A percentile compares a stretch with the other conserved stretches of the same genome.
Conservation (phyloP, 2,888 invertebrate species). For the Pollenia labialis region DNA sequence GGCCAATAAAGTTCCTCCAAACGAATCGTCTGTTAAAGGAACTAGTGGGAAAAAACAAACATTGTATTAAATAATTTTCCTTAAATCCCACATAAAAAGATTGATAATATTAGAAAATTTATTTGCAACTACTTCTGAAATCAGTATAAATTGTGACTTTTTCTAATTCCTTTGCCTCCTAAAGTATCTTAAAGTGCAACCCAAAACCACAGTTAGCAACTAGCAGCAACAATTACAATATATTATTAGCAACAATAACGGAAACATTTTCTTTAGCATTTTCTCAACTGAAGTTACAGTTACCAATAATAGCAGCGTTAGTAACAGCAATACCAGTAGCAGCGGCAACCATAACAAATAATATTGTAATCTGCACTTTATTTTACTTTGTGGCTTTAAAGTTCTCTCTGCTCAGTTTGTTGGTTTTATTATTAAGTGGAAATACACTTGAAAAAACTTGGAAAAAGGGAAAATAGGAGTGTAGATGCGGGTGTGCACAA, state of each 20-base stretch:
- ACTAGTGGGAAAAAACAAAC: no score
- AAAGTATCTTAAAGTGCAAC: conserved; percentile 5
- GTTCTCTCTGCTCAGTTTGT: conserved; percentile 11
- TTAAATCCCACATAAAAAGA: no score
- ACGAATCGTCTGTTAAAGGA: no score
- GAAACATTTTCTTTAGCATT: background rate
- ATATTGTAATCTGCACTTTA: conserved; percentile 55
- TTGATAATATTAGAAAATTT: no score
- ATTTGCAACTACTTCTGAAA: no score
- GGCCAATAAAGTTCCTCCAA: no score
- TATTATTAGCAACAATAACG: conserved; percentile 37
- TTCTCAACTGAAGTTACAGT: conserved; percentile 1
- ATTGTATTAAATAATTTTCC: no score
- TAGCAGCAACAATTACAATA: conserved; percentile 44
- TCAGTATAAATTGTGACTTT: background rate
- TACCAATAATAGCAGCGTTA: conserved; percentile 15
- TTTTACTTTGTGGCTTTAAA: conserved; percentile 61
- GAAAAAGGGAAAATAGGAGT: background rate
- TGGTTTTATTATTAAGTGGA: conserved; percentile 30
- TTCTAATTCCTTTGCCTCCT: background rate
- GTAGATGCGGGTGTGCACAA: background rate
- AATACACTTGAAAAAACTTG: conserved; percentile 11
- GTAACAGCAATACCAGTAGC: conserved; percentile 24
- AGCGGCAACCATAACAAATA: conserved; percentile 46
- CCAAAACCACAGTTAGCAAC: conserved; percentile 28